Evolutionary conservation across 2,888 invertebrate species (phyloP), one percentile per base, ranked within the genome.

Genomic region (Lasioglossum leucozonium): DNA sequence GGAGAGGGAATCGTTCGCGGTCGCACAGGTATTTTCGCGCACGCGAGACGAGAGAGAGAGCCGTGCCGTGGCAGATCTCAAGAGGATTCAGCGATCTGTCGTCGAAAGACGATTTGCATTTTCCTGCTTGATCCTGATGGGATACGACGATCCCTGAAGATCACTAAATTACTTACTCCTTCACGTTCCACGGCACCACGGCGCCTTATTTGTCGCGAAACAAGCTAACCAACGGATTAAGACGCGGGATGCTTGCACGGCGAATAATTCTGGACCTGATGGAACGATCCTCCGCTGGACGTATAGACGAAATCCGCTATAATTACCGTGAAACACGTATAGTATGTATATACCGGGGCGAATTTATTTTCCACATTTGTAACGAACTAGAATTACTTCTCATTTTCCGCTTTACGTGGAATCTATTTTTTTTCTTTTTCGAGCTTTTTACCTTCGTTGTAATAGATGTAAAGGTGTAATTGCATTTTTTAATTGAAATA

Each of bases 81-180:
- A 80, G 89, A 80, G 91, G 88, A 89, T 90, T 89, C 90, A 73
- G 26, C 88, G 89, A 90, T 90, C 88, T 88, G 79, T 84, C 85
- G 81, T 82, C 87, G 84, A 81, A 83, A 73, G 84, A 81, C 88
- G 84, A 90, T 90, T 90, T 90, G 91, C 90, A 90, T 91, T 91
- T 91, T 77, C 82, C 86, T 42, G 74, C 47, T 26, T 81, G 77
- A 85, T 84, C 67, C 67, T 67, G 85, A 84, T 84, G 81, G 82
- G 71, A 82, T 55, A 81, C 84, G 73, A 71, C 74, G 84, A 89
- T 86, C 86, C 85, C 86, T 77, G 81, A 74, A 86, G 86, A 90
- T 91, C 90, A 82, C 89, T 90, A 86, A 90, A 91, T 91, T 91
- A 90, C 91, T 91, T 91, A 91, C 89, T 84, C 77, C 71, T 77